Evolutionary conservation across 2,888 invertebrate species (phyloP), one percentile per base, ranked within the genome.

Genomic region (Zele albiditarsus): DNA sequence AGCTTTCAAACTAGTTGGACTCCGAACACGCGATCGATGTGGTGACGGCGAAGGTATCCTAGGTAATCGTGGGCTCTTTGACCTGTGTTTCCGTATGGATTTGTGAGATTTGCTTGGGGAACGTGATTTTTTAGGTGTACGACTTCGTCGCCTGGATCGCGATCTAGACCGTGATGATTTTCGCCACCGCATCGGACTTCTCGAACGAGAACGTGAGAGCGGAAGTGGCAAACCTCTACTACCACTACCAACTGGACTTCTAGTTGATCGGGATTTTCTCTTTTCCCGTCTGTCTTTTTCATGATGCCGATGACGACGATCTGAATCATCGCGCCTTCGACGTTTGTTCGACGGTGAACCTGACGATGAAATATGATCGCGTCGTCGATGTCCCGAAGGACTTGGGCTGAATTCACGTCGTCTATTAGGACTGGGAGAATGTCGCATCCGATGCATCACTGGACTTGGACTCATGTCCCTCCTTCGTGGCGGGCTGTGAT

Each of bases 151-250:
- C 2, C 88, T 89, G 2, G 91, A 91, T 12, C 90, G 87, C 0
- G 91, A 90, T 33, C 92, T 90, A n/a, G 93, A 91, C 0, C 93
- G 91, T 0, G 87, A 87, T 16, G 80, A 69, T 65, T 87, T 88
- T n/a, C 93, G 89, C 89, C 92, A 92, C 79, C 92, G 84, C 5
- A 91, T 81, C 0, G 91, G 93, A 80, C 92, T 92, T 75, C 93
- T 90, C 63, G 93, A 93, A 74, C 92, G 91, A 20, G 86, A 0
- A 78, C 89, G 84, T 3, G 89, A 89, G 23, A 87, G 77, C 20
- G 86, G 85, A 68, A 86, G 62, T 38, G 85, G 84, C 66, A 87
- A 78, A 77, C 87, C 87, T 75, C 81, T 84, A 38, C n/a, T 46
- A 14, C 46, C n/a, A 46, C 46, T 20, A 20, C 84, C 79, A 14